Evolutionary conservation across 2,888 invertebrate genomes (phyloP).

Genomic region (Monopis laevigella): DNA sequence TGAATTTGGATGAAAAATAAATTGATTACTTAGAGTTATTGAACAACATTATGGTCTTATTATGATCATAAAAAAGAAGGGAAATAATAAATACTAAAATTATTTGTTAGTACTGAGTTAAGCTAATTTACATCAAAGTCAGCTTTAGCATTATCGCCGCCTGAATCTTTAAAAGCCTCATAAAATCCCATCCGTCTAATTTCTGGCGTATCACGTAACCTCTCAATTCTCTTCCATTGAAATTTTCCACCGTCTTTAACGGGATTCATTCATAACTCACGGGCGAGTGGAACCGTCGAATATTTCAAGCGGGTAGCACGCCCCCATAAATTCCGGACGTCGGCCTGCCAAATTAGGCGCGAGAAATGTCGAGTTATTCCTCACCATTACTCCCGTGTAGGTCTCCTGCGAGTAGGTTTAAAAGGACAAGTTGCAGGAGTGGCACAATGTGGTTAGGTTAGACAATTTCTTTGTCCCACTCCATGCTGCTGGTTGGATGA

Average conservation of each 20-base stretch:
- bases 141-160: too few relatives aligned
- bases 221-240: conserved; percentile 40
- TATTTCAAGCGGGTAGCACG: conserved; percentile 55
- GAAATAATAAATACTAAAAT: too few relatives aligned
- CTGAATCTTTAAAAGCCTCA: too few relatives aligned
- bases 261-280: conserved; percentile 67
- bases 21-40: too few relatives aligned
- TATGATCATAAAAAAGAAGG: too few relatives aligned
- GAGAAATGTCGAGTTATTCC: conserved; percentile 39
- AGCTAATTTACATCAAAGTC: too few relatives aligned
- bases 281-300: conserved; percentile 63
- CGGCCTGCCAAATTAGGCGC: conserved; percentile 67
- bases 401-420: conserved; percentile 17
- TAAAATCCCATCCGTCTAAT: not conserved
- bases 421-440: conserved; percentile 3
- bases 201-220: not conserved
- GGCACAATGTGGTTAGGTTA: too few relatives aligned
- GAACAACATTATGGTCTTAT: too few relatives aligned
- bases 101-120: too few relatives aligned
- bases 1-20: too few relatives aligned
- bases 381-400: conserved; percentile 45
- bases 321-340: conserved; percentile 65
- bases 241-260: conserved; percentile 66
- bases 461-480: too few relatives aligned
- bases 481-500: too few relatives aligned